Evolutionary conservation across 2,113 vertebrate species (phyloP).

Genomic region (Naja naja): DNA sequence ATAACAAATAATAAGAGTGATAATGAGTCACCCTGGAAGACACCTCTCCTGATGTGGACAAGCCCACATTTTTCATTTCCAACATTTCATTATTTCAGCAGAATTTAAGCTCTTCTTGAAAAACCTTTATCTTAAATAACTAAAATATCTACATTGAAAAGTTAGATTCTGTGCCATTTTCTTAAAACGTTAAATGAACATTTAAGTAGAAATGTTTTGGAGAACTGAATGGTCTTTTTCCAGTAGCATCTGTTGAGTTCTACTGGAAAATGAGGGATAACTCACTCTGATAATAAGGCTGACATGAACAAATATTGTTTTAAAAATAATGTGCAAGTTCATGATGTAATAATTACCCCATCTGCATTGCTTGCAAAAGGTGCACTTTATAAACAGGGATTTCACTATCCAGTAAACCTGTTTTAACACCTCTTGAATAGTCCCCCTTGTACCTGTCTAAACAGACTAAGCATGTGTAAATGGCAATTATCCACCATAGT

Average conservation of each 20-base stretch:
- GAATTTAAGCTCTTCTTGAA: not conserved
- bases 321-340: not conserved
- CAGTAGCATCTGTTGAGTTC: not conserved
- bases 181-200: not conserved
- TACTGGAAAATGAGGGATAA: not conserved
- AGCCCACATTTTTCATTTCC: not conserved
- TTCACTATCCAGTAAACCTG: not conserved
- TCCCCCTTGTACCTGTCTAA: not conserved
- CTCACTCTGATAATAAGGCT: not conserved
- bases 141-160: not conserved
- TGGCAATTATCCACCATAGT: not conserved
- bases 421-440: not conserved
- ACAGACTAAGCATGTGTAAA: not conserved
- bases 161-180: rapidly evolving
- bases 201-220: not conserved
- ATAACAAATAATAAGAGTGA: not conserved
- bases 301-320: not conserved
- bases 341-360: not conserved
- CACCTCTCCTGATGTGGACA: not conserved
- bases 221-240: not conserved
- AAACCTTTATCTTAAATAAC: not conserved
- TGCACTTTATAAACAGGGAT: not conserved
- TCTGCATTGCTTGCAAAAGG: not conserved
- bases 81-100: not conserved
- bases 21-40: not conserved